Evolutionary conservation across 2,113 vertebrate genomes (phyloP).

Genomic region (Sorex fumeus): DNA sequence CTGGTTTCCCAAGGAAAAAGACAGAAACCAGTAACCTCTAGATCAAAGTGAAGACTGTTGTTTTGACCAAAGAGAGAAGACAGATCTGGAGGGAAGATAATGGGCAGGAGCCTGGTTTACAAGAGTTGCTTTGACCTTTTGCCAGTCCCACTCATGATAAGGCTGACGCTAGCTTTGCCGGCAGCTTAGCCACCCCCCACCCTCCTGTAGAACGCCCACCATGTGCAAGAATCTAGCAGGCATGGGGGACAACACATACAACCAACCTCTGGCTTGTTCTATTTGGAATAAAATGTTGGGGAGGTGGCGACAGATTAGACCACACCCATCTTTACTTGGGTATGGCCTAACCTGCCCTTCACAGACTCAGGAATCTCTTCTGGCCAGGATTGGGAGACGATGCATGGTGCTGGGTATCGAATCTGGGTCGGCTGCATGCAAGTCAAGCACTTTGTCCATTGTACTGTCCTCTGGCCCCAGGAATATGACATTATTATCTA

Average conservation of each 20-base stretch:
- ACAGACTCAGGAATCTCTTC: too few species aligned
- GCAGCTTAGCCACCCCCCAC: neutral
- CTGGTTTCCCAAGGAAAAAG: constrained; percentile 82
- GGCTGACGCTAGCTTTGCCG: neutral
- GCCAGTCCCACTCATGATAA: constrained; percentile 79
- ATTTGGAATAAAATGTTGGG: neutral
- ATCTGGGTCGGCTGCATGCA: too few species aligned
- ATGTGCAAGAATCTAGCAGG: neutral
- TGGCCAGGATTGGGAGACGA: too few species aligned
- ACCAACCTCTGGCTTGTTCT: neutral
- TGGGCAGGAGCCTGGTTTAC: constrained; percentile 51
- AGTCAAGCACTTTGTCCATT: too few species aligned
- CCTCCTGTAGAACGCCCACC: neutral
- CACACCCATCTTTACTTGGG: too few species aligned
- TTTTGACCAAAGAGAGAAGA: constrained; percentile 86
- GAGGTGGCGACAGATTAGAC: too few species aligned
- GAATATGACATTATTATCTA: neutral
- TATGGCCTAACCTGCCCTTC: too few species aligned
- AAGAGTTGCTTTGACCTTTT: constrained; percentile 81
- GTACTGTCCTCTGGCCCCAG: neutral
- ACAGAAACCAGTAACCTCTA: constrained; percentile 58
- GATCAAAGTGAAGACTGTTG: constrained; percentile 87
- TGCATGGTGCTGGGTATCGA: too few species aligned
- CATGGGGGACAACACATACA: neutral
- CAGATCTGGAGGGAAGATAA: constrained; percentile 65